phyloP scores from a whole-genome alignment of 2,888 invertebrate genomes.

The Parnassius smintheus region DNA sequence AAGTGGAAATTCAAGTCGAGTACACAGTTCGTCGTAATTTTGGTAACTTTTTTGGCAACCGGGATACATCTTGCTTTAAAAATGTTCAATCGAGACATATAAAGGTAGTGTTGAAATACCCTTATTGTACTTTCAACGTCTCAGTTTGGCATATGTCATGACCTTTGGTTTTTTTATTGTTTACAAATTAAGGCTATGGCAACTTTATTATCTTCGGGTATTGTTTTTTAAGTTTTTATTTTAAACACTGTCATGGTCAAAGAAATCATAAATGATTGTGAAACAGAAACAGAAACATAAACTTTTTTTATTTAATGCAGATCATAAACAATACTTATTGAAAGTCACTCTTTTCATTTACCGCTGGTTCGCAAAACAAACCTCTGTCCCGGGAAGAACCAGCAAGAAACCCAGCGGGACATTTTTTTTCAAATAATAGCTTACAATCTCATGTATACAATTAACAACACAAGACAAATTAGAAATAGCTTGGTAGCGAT shows the following conservation, averaged over 20 bases:
- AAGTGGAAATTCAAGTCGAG: conserved; percentile 4
- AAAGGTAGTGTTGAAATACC: conserved; percentile 23
- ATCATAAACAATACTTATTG: too few species aligned
- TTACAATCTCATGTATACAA: too few species aligned
- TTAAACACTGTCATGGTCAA: background rate
- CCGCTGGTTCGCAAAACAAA: too few species aligned
- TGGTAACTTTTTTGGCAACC: conserved; percentile 14
- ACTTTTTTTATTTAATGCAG: too few species aligned
- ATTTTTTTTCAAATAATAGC: too few species aligned
- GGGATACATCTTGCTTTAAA: background rate
- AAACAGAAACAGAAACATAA: too few species aligned
- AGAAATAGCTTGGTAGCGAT: too few species aligned
- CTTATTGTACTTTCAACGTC: conserved; percentile 18
- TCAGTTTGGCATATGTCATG: conserved; percentile 19
- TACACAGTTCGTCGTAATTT: conserved; percentile 12
- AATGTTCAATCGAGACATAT: conserved; percentile 8
- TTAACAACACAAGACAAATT: too few species aligned
- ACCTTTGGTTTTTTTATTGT: conserved; percentile 19
- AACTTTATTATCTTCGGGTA: conserved; percentile 13
- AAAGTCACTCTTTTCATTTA: too few species aligned
- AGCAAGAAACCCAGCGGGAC: too few species aligned
- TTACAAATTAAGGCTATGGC: conserved; percentile 5
- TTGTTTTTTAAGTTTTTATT: conserved; percentile 8
- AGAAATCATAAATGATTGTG: too few species aligned
- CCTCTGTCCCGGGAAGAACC: too few species aligned